Evolutionary conservation across 2,888 invertebrate genomes (phyloP).

Genomic region (Xestia xanthographa): DNA sequence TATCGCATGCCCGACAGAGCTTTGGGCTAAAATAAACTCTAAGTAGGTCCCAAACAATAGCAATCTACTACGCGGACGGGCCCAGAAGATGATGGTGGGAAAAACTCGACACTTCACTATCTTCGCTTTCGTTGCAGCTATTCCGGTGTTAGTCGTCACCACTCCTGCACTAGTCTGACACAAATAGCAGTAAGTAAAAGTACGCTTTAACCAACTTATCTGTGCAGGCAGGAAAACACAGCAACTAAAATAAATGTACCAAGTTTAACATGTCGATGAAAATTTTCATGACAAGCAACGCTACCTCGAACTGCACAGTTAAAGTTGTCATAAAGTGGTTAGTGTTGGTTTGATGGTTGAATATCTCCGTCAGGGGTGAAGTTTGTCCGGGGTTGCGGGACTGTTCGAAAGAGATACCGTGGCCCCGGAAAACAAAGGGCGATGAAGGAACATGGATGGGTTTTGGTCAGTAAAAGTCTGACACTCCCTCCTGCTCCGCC

Average conservation of each 20-base stretch:
- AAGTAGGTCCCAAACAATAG: neutral
- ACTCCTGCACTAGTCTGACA: neutral
- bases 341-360: neutral
- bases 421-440: too few relatives aligned
- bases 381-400: too few relatives aligned
- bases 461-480: too few relatives aligned
- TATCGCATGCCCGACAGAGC: neutral
- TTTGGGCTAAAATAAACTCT: neutral
- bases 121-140: too few relatives aligned
- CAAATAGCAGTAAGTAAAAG: neutral
- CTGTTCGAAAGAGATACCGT: too few relatives aligned
- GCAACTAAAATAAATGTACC: neutral
- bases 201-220: neutral
- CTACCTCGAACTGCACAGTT: neutral
- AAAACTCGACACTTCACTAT: neutral
- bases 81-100: neutral
- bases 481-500: too few relatives aligned
- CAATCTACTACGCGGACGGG: neutral
- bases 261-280: neutral
- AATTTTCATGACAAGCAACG: neutral
- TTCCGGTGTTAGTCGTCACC: neutral
- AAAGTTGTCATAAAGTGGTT: neutral
- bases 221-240: neutral
- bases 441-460: too few relatives aligned
- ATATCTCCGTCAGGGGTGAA: neutral